Conservation (phyloP, 2,888 invertebrate species). For the Drosophila macrospina region DNA sequence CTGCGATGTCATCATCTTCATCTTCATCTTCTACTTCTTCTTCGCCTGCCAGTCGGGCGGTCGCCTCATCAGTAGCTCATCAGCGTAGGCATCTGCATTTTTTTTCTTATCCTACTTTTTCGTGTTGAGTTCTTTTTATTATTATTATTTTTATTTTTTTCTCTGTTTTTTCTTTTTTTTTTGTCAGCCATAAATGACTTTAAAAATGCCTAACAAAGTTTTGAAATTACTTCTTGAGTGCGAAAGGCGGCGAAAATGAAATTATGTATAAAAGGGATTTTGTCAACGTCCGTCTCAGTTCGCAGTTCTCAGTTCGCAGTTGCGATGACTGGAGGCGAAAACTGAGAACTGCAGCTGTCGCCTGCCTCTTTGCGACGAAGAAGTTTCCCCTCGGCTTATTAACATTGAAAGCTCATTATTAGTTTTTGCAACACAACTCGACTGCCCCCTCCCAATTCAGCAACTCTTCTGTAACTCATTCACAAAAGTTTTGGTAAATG, state of each 20-base stretch:
- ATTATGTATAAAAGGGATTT: conserved; percentile 75
- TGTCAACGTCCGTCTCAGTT: conserved; percentile 36
- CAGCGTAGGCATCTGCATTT: conserved; percentile 59
- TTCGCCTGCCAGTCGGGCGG: conserved; percentile 15
- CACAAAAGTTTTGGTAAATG: conserved; percentile 70
- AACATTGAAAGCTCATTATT: conserved; percentile 83
- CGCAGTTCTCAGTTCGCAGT: not conserved
- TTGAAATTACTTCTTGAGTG: conserved; percentile 77
- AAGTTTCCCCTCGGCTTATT: conserved; percentile 70
- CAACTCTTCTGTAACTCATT: conserved; percentile 68
- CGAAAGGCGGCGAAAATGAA: conserved; percentile 63
- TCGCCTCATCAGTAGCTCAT: conserved; percentile 77
- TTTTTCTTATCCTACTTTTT: conserved; percentile 19
- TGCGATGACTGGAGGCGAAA: conserved; percentile 29
- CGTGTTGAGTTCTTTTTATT: conserved; percentile 23
- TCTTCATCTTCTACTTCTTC: too few relatives aligned
- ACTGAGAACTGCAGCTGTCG: conserved; percentile 55
- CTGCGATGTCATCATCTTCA: not conserved
- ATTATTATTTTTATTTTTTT: conserved; percentile 3
- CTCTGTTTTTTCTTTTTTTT: conserved; percentile 24
- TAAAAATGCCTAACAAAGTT: conserved; percentile 79
- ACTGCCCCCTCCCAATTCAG: conserved; percentile 15
- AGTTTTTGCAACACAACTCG: conserved; percentile 52
- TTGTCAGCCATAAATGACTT: conserved; percentile 70
- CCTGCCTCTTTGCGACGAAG: conserved; percentile 10